Evolutionary conservation across 2,888 invertebrate species (phyloP), one percentile per base, ranked within the genome.

Genomic region (Tyria jacobaeae): DNA sequence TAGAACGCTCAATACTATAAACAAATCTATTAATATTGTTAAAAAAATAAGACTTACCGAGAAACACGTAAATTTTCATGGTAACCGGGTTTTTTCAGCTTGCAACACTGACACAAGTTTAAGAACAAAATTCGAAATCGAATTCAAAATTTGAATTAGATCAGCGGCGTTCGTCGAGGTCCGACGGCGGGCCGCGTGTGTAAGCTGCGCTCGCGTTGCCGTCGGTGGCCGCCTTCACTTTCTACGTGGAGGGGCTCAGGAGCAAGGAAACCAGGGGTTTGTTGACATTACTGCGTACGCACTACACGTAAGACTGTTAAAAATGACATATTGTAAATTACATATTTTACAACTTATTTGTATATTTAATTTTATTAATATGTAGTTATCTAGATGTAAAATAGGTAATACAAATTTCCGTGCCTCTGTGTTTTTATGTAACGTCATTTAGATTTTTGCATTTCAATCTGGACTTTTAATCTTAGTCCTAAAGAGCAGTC

Each of bases 171-270:
- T 84, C 87, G 88, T 84, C 83, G 84, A 85, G 87, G 83, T 83
- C 83, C 78, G 83, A 86, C 90, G 89, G 88, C 85, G 76, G 75
- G 73, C 83, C 92, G 92, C 92, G 88, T 93, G 82, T 93, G 91
- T 81, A 78, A 76, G 77, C 83, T 82, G 83, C 84, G 80, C 80
- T 71, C 69, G 81, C 79, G 76, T 73, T 68, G 74, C 70, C 66
- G 81, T 83, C 81, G 78, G 64, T 76, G 78, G 82, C 65, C 81
- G 88, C 93, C 82, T 92, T 94, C 93, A 93, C 93, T 94, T 94
- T 94, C 93, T 91, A 91, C 80, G 81, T 90, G 83, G 92, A 87
- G 91, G 91, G 91, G 92, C 80, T 80, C 83, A 80, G 89, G 87
- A 87, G 76, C 76, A 84, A 88, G 92, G 88, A 91, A 91, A 83